A percentile compares a stretch with the other conserved stretches of the same genome.
These are phyloP conservation scores for Eumacrocentrus americanus DNA, from an alignment of 2,888 invertebrate species.

Conservation along the genomic window DNA sequence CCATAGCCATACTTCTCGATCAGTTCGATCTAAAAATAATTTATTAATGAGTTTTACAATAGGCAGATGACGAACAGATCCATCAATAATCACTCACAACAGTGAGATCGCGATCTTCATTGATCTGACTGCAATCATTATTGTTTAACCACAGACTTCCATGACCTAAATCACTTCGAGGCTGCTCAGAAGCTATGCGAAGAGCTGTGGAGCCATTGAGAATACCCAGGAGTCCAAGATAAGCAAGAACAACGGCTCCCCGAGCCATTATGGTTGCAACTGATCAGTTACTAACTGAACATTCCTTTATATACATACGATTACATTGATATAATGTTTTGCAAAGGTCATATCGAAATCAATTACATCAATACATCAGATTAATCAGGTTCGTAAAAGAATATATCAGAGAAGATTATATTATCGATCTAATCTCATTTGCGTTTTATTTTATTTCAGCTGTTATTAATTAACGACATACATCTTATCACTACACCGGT, in stretches of 20 bases:
- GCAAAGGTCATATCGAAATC: neutral
- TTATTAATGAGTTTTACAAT: neutral
- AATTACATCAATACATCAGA: neutral
- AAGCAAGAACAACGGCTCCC: neutral
- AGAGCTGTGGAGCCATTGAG: neutral
- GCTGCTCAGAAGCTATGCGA: neutral
- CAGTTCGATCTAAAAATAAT: conserved; percentile 60
- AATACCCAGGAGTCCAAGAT: neutral
- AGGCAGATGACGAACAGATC: too few species aligned
- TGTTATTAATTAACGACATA: too few species aligned
- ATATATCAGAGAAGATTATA: too few species aligned
- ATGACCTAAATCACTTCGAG: too few species aligned
- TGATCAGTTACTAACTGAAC: neutral
- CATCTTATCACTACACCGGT: too few species aligned
- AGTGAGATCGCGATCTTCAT: conserved; percentile 16
- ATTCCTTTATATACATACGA: neutral
- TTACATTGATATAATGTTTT: neutral
- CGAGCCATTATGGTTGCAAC: neutral
- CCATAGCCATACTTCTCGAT: conserved; percentile 70
- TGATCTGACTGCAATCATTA: too few species aligned
- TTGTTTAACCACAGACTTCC: too few species aligned
- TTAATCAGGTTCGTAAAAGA: too few species aligned
- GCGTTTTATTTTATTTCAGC: too few species aligned
- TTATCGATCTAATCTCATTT: too few species aligned
- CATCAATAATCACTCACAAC: conserved; percentile 9